phyloP scores from a whole-genome alignment of 2,113 vertebrate species.

The Catagonus wagneri region DNA sequence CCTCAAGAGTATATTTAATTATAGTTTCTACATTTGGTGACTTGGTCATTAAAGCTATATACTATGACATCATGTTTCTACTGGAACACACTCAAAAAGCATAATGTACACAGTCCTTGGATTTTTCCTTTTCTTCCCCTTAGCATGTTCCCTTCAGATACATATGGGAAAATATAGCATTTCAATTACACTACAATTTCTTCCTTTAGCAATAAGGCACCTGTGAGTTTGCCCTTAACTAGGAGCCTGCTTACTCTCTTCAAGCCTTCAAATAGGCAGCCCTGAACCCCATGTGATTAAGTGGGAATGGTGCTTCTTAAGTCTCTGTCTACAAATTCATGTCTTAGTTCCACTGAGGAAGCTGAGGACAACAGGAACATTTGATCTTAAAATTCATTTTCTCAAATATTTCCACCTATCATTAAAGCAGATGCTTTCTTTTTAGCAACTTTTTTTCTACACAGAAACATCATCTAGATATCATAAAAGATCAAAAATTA shows the following conservation, averaged over 20 bases:
- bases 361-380: not conserved
- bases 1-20: slow-evolving; percentile 42
- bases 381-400: not conserved
- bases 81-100: not conserved
- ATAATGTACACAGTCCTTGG: not conserved
- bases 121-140: not conserved
- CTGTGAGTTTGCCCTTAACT: not conserved
- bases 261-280: not conserved
- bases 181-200: slow-evolving; percentile 18
- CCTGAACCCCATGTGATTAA: too few species aligned
- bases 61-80: not conserved
- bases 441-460: not conserved
- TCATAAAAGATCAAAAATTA: not conserved
- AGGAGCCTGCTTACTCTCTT: not conserved
- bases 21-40: not conserved
- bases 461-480: not conserved
- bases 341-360: not conserved
- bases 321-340: not conserved
- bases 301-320: not conserved
- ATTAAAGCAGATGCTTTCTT: not conserved
- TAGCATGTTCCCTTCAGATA: not conserved
- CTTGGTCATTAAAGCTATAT: slow-evolving; percentile 2
- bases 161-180: not conserved
- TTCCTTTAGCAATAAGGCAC: not conserved
- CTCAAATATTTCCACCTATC: not conserved